Base-by-base conservation (phyloP, 2,113 vertebrate species). In the Glaucidium brasilianum region DNA sequence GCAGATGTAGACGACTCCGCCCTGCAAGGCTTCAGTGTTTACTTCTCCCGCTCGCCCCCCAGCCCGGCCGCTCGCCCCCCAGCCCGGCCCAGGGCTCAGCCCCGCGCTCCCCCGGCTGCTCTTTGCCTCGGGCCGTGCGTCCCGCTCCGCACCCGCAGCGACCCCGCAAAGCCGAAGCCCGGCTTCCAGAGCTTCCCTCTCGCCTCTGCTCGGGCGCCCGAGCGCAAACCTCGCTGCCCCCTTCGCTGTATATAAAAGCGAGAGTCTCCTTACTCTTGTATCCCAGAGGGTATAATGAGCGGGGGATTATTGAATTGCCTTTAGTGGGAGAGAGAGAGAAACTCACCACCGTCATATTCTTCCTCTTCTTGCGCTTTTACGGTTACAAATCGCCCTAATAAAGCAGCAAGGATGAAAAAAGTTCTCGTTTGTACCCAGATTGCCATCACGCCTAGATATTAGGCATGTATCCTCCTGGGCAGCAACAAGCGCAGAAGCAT, bases 261-360 rank as follows among this genome's bases (percentile, higher is more conserved):
- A 19, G 79, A 76, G 63, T 29, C 72, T 63, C 1, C 10, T 35
- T 34, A 12, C 35, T 43, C n/a, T 3, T 3, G 30, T 16, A 50
- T 32, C 81, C 47, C 82, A 11, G 35, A 62, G 74, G 74, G 3
- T 41, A 39, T 78, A 58, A 60, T 74, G 72, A 84, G 12, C 12
- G 2, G 12, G 11, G 7, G 12, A 11, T 39, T n/a, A 20, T 4
- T 35, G 1, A 1, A 18, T 45, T 37, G 34, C 63, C 39, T 75
- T 58, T 3, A 30, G n/a, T 68, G 56, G 13, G 11, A 43, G 20
- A 35, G 34, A 53, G 34, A 84, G 55, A 64, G 80, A 78, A 94
- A 98, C 98, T 98, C 97, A 98, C 98, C 98, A 43, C 91, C 96
- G 4, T 98, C 97, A 63, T 97, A 98, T 26, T 98, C 97, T n/a